These are phyloP conservation scores for Cerastis leucographa DNA, from an alignment of 2,888 invertebrate species.

Conservation along the genomic window DNA sequence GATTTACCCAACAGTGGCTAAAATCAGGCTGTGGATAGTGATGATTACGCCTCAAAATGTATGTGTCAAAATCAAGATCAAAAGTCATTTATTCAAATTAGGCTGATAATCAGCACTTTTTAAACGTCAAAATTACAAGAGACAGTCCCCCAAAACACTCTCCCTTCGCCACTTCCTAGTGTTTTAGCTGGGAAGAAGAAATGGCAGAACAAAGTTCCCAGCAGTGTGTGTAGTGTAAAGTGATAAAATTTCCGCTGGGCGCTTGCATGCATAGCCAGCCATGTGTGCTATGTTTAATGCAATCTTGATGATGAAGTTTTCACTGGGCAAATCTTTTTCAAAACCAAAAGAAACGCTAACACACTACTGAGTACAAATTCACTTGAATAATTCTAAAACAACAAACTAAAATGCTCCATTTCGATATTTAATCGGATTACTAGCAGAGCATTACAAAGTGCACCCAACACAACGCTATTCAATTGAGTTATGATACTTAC, in stretches of 20 bases:
- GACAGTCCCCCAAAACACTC: too few relatives aligned
- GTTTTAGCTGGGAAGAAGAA: too few relatives aligned
- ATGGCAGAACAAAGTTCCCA: too few relatives aligned
- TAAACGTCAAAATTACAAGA: too few relatives aligned
- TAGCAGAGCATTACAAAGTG: conserved; percentile 32
- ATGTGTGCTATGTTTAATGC: neutral
- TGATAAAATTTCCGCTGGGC: neutral
- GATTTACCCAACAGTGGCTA: neutral
- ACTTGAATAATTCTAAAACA: conserved; percentile 13
- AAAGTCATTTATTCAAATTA: too few relatives aligned
- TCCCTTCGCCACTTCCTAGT: too few relatives aligned
- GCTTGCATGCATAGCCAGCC: neutral
- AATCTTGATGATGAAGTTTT: neutral
- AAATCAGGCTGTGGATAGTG: neutral
- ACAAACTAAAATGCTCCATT: conserved; percentile 25
- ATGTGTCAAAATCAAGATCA: neutral
- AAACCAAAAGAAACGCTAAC: neutral
- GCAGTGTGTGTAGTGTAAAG: too few relatives aligned
- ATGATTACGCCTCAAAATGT: neutral
- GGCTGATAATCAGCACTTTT: too few relatives aligned
- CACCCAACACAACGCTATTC: conserved; percentile 43
- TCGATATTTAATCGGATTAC: conserved; percentile 44
- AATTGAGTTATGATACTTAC: conserved; percentile 53
- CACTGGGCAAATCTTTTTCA: neutral
- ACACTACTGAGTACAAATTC: neutral